Base-by-base conservation (phyloP, 1,140 invertebrate species). In the Ruditapes philippinarum region DNA sequence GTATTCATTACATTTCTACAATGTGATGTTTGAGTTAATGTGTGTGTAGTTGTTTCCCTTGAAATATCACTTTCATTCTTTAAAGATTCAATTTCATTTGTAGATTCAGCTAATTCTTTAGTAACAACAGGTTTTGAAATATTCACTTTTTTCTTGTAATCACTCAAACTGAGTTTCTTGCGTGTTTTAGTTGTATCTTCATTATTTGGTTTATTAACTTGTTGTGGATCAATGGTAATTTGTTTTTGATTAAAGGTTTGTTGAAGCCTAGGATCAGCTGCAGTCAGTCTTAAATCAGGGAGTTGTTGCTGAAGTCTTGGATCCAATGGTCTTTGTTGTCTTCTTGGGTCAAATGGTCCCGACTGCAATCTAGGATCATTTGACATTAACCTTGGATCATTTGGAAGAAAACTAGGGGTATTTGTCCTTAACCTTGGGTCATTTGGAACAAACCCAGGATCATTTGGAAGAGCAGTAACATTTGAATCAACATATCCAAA, bases 131-230 rank as follows among this genome's bases (percentile, higher is more conserved):
- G 45, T 49, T 57, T 54, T 31, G 45, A 17, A 40, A 65, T 73
- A 51, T 84, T 84, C 19, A 51, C 62, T 68, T 88, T 88, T 38
- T 88, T 88, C 45, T 88, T 88, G 78, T 88, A 88, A 51, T 88
- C 85, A 80, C 62, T 68, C 19, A 88, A 80, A 22, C 74, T 45
- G 2, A 88, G 33, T 49, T 88, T 88, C 57, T 80, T 88, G 42
- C 38, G 40, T 33, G 33, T 62, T 74, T 85, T 85, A 38, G 33
- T 38, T 25, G 40, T 9, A n/a, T 74, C 62, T 74, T 49, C 49
- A 54, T 68, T 54, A 22, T 45, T 31, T n/a, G 40, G 19, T 31
- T 25, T 42, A 49, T n/a, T 25, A 9, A 14, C 1, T 31, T 49
- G 28, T 78, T 33, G 42, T 0, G 45, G 28, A 0, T 22, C 19